Evolutionary conservation across 2,113 vertebrate species (phyloP).

Genomic region (Rhagologus leucostigma): DNA sequence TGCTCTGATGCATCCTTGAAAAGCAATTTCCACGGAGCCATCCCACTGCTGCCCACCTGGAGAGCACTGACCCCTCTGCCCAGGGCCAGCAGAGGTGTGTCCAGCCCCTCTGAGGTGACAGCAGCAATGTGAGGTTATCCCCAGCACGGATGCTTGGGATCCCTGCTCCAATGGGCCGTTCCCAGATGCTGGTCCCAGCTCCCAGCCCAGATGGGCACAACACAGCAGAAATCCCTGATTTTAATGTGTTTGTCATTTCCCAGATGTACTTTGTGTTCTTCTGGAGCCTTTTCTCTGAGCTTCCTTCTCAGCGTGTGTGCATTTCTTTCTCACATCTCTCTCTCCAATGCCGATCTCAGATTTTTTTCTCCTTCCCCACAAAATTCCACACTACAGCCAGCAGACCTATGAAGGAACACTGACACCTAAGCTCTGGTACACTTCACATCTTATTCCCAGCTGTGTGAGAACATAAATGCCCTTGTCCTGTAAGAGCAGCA

Average conservation of each 20-base stretch:
- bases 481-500: not conserved
- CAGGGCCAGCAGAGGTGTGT: not conserved
- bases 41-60: not conserved
- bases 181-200: not conserved
- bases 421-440: not conserved
- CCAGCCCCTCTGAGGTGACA: not conserved
- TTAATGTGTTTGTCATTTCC: not conserved
- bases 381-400: not conserved
- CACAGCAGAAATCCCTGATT: not conserved
- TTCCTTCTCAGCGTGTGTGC: accelerated
- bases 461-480: not conserved
- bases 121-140: not conserved
- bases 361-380: not conserved
- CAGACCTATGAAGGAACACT: not conserved
- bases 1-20: not conserved
- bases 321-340: not conserved
- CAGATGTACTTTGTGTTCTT: not conserved
- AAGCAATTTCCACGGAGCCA: not conserved
- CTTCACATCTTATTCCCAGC: not conserved
- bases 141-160: not conserved
- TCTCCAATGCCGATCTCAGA: not conserved
- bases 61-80: not conserved
- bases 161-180: not conserved
- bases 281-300: not conserved
- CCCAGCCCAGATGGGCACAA: not conserved